Conservation (phyloP, 2,113 vertebrate species). For the Oncorhynchus mykiss region DNA sequence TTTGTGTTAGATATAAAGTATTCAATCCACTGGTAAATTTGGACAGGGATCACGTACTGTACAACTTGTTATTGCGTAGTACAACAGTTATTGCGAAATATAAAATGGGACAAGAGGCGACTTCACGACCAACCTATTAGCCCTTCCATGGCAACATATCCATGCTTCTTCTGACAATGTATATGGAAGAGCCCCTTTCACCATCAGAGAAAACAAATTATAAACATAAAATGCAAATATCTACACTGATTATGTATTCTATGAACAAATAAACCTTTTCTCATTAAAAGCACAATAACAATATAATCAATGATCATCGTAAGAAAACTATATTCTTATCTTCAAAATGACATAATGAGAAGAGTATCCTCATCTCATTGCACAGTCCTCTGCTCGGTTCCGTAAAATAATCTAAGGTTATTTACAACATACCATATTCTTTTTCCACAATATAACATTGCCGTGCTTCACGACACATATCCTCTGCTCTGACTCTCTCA, state of each 20-base stretch:
- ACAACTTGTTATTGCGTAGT: slow-evolving; percentile 26
- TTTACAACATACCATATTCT: slow-evolving; percentile 46
- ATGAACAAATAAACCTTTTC: slow-evolving; percentile 13
- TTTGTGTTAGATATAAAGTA: slow-evolving; percentile 4
- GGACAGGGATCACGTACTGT: neutral
- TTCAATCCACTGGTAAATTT: neutral
- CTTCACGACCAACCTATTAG: slow-evolving; percentile 15
- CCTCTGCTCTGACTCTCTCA: neutral
- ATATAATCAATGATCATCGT: slow-evolving; percentile 27
- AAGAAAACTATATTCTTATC: slow-evolving; percentile 33
- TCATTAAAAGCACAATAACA: slow-evolving; percentile 26
- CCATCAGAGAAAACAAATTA: slow-evolving; percentile 9
- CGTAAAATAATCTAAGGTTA: slow-evolving; percentile 26
- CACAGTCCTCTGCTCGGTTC: slow-evolving; percentile 28
- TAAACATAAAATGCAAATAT: slow-evolving; percentile 21
- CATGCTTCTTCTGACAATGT: slow-evolving; percentile 19
- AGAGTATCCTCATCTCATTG: slow-evolving; percentile 33
- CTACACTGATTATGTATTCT: slow-evolving; percentile 23
- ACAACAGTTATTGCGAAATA: slow-evolving; percentile 6
- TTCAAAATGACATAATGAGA: slow-evolving; percentile 33
- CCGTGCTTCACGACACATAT: slow-evolving; percentile 16
- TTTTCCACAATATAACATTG: slow-evolving; percentile 24
- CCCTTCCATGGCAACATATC: slow-evolving; percentile 15
- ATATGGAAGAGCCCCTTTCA: slow-evolving; percentile 15
- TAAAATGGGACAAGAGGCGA: slow-evolving; percentile 11